Conservation (phyloP, 30 jellyfish, hydroid and myxozoan species). For the Aurelia coerulea region DNA sequence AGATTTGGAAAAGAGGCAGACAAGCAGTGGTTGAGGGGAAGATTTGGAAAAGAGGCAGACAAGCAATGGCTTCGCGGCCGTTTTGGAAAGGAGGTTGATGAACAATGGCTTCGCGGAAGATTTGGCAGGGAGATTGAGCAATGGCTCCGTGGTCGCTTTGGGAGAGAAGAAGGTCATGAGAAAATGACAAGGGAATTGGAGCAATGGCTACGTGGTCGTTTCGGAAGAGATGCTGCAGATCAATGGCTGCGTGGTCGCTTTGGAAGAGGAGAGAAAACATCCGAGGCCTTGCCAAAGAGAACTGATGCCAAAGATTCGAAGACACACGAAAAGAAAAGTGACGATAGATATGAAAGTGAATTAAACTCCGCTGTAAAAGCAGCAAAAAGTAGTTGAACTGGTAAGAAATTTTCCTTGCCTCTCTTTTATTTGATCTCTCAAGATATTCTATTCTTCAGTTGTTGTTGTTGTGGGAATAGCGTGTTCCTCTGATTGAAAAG, state of each 20-base stretch:
- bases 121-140: conserved; percentile 79
- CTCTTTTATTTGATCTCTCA: too few relatives aligned
- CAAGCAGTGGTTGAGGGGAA: conserved; percentile 84
- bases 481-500: too few relatives aligned
- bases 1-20: conserved; percentile 84
- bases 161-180: conserved; percentile 50
- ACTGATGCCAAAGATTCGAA: conserved; percentile 26
- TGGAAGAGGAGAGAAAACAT: conserved; percentile 37
- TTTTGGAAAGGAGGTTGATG: conserved; percentile 72
- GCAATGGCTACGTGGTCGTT: conserved; percentile 69
- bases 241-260: conserved; percentile 68
- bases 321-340: conserved; percentile 21
- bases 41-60: conserved; percentile 83
- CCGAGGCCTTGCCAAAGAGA: conserved; percentile 43
- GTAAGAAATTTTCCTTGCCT: conserved; percentile 2
- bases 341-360: conserved; percentile 20
- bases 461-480: too few relatives aligned
- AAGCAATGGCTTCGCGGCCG: conserved; percentile 86
- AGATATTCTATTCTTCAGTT: too few relatives aligned
- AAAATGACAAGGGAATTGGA: conserved; percentile 43
- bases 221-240: conserved; percentile 51
- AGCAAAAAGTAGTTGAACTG: conserved; percentile 38
- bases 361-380: conserved; percentile 8
- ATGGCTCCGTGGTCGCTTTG: conserved; percentile 78
- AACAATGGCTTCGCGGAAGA: conserved; percentile 84